Conservation (phyloP, 2,797 vertebrate species). For the Otus scops region DNA sequence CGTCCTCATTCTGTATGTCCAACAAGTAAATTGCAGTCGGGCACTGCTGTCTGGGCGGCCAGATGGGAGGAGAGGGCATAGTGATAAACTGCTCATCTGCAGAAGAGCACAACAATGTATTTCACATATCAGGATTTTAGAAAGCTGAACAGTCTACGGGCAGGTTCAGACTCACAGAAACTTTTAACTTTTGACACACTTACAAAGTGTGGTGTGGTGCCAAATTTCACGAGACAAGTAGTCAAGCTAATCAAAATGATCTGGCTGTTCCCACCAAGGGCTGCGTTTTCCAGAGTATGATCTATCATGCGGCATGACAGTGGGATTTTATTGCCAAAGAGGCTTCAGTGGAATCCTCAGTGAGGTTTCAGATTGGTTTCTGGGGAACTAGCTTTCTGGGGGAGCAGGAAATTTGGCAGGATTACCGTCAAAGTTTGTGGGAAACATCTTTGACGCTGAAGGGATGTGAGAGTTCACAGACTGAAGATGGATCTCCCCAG, state of each 20-base stretch:
- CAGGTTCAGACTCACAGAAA: not conserved
- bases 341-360: not conserved
- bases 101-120: not conserved
- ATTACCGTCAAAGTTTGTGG: not conserved
- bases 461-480: not conserved
- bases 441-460: not conserved
- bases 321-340: not conserved
- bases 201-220: not conserved
- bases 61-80: not conserved
- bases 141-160: not conserved
- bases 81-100: not conserved
- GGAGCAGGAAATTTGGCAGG: not conserved
- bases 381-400: not conserved
- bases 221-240: conserved; percentile 5
- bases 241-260: not conserved
- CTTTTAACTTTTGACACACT: not conserved
- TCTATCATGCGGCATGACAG: not conserved
- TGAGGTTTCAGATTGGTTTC: not conserved
- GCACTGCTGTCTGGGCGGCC: not conserved
- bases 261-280: conserved; percentile 6
- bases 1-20: not conserved
- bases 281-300: not conserved
- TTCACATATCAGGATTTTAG: not conserved
- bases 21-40: not conserved
- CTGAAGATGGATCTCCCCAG: not conserved